Percentiles rank a stretch among this genome's conserved stretches.
Conservation (phyloP, 2,888 invertebrate genomes). For the Mythimna lalbum region DNA sequence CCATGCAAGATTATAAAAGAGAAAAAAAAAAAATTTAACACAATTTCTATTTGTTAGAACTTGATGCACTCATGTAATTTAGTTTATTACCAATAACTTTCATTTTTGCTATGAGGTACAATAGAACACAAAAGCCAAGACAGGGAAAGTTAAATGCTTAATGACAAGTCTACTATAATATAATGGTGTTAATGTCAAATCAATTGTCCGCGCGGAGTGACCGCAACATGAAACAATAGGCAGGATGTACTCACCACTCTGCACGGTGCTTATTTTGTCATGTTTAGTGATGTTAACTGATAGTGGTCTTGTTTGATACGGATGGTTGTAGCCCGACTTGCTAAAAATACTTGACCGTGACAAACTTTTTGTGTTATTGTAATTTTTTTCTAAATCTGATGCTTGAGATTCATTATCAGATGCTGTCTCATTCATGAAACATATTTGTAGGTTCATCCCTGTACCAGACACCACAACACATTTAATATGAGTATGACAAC, state of each 20-base stretch:
- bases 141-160: slow-evolving; percentile 46
- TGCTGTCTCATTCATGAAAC: slow-evolving; percentile 98
- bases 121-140: slow-evolving; percentile 39
- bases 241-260: slow-evolving; percentile 83
- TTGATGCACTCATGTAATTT: slow-evolving; percentile 23
- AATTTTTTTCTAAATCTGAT: slow-evolving; percentile 92
- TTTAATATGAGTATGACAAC: slow-evolving; percentile 63
- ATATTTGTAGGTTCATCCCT: slow-evolving; percentile 98
- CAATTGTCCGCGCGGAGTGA: slow-evolving; percentile 57
- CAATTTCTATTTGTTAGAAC: slow-evolving; percentile 21
- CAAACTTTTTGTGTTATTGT: slow-evolving; percentile 82
- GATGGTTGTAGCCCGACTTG: slow-evolving; percentile 86
- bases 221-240: slow-evolving; percentile 61
- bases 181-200: slow-evolving; percentile 57
- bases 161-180: slow-evolving; percentile 35
- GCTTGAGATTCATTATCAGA: slow-evolving; percentile 95
- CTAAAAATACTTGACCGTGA: slow-evolving; percentile 85
- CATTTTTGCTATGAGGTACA: slow-evolving; percentile 28
- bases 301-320: slow-evolving; percentile 87
- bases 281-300: slow-evolving; percentile 87
- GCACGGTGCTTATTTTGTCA: slow-evolving; percentile 84
- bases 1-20: slow-evolving; percentile 35
- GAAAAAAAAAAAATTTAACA: not conserved
- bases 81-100: slow-evolving; percentile 38
- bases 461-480: slow-evolving; percentile 73